Percentiles rank a stretch among this genome's conserved stretches.
phyloP scores from a whole-genome alignment of 2,888 invertebrate genomes.

The Polyploca ridens region DNA sequence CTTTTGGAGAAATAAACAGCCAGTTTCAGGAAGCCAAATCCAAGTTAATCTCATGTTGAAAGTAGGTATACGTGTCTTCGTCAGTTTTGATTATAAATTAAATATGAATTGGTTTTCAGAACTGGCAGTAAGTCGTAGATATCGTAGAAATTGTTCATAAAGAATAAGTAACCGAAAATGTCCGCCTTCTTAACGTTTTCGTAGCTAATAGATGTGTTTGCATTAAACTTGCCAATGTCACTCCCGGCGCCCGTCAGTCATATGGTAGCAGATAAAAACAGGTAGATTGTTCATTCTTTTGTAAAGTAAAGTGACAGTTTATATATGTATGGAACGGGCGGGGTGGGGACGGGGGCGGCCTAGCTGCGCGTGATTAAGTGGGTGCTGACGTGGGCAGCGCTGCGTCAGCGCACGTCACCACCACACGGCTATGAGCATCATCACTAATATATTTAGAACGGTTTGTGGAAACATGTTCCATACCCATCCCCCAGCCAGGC shows the following conservation, averaged over 20 bases:
- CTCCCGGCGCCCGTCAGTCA: neutral
- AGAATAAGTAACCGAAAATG: no score
- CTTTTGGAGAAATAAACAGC: no score
- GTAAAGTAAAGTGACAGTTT: neutral
- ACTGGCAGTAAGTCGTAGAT: no score
- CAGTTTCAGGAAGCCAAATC: no score
- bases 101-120: no score
- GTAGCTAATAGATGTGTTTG: neutral
- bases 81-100: no score
- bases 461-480: constrained; percentile 68
- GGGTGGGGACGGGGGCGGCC: constrained; percentile 14
- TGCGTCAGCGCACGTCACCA: constrained; percentile 71
- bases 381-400: constrained; percentile 68
- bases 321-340: neutral
- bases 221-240: neutral
- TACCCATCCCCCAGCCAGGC: constrained; percentile 44
- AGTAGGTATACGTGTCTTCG: no score
- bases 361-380: constrained; percentile 67
- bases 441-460: constrained; percentile 78
- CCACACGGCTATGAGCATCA: constrained; percentile 48
- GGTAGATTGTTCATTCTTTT: neutral
- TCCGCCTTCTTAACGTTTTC: neutral
- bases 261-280: constrained; percentile 8
- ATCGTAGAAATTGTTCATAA: no score
- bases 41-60: no score